Conservation (phyloP, 2,113 vertebrate species). For the Heptranchias perlo region DNA sequence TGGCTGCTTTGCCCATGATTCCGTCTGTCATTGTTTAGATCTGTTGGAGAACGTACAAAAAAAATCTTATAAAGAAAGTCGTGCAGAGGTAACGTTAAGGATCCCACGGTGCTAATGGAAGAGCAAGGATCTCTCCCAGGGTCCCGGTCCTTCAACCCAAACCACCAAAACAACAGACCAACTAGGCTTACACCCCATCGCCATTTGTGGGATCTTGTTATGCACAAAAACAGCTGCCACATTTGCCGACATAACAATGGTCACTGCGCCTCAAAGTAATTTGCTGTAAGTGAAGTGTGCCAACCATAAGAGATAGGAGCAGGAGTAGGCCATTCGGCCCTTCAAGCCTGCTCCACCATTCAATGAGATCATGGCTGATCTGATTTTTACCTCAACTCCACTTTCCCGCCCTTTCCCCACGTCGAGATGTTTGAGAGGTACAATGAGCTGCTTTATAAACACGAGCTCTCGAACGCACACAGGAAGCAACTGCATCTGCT, state of each 20-base stretch:
- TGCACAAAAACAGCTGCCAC: neutral
- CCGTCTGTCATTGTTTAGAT: conserved; percentile 78
- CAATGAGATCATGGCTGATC: no score
- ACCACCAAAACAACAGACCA: neutral
- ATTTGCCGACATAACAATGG: neutral
- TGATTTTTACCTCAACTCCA: no score
- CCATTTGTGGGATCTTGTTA: neutral
- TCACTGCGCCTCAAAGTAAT: no score
- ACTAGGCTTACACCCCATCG: neutral
- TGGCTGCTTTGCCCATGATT: conserved; percentile 90
- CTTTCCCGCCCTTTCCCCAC: no score
- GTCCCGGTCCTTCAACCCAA: neutral
- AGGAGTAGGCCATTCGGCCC: no score
- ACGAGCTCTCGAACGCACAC: neutral
- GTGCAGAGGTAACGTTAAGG: neutral
- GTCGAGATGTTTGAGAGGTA: neutral
- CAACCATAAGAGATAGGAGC: no score
- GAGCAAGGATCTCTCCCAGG: neutral
- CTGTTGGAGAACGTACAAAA: conserved; percentile 37
- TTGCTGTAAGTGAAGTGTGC: neutral
- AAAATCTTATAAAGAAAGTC: neutral
- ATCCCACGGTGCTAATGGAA: no score
- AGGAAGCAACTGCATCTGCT: neutral
- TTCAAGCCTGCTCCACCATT: no score
- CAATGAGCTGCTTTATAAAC: neutral